Evolutionary conservation across 2,888 invertebrate genomes (phyloP).

Genomic region (Tholera decimalis): DNA sequence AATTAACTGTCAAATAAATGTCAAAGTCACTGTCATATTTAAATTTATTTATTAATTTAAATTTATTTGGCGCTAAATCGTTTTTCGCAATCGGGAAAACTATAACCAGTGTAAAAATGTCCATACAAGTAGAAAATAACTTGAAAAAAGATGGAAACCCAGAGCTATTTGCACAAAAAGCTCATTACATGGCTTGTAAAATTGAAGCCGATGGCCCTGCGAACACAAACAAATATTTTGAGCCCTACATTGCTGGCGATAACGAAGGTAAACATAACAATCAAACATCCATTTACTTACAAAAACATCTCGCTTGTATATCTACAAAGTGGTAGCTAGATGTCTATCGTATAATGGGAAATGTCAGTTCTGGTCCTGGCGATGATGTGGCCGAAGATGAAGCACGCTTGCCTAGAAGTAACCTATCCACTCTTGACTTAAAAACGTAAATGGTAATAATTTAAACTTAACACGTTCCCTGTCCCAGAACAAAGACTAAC

Average conservation of each 20-base stretch:
- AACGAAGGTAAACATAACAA: slow-evolving; percentile 83
- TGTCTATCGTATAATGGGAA: neutral
- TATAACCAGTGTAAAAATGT: slow-evolving; percentile 77
- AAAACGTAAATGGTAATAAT: no score
- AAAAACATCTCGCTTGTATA: neutral
- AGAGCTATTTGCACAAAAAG: slow-evolving; percentile 79
- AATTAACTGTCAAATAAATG: neutral
- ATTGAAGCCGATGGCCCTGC: slow-evolving; percentile 93
- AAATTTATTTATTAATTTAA: slow-evolving; percentile 23
- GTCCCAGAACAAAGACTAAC: no score
- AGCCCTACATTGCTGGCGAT: slow-evolving; percentile 90
- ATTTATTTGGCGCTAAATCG: slow-evolving; percentile 19
- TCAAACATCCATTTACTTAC: neutral
- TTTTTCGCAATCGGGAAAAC: neutral
- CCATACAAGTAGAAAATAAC: slow-evolving; percentile 92
- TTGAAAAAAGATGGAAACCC: slow-evolving; percentile 86
- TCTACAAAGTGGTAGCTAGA: neutral
- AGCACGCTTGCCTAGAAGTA: no score
- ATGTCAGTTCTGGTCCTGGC: neutral
- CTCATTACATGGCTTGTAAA: slow-evolving; percentile 94
- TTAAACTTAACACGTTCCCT: no score
- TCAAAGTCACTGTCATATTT: slow-evolving; percentile 4
- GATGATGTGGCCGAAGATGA: no score
- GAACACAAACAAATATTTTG: slow-evolving; percentile 93
- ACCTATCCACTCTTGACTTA: no score